Percentiles rank a stretch among this genome's conserved stretches.
Evolutionary conservation across 2,113 vertebrate species (phyloP).

Genomic region (Hucho hucho): DNA sequence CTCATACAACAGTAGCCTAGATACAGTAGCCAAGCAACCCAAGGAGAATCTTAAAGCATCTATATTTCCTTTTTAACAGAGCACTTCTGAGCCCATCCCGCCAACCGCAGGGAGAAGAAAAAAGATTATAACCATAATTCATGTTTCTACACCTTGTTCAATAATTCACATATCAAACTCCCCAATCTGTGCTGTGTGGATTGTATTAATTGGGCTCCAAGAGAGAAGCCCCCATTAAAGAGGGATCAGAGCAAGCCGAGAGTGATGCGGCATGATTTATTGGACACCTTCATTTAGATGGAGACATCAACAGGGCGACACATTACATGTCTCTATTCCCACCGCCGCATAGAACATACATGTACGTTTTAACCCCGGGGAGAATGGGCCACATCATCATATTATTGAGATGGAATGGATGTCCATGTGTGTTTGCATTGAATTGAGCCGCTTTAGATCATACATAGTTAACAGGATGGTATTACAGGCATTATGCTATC

Average conservation of each 20-base stretch:
- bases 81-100: slow-evolving; percentile 22
- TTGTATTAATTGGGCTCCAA: slow-evolving; percentile 64
- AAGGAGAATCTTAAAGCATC: not conserved
- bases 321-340: slow-evolving; percentile 41
- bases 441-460: too few species aligned
- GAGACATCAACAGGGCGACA: slow-evolving; percentile 36
- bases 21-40: not conserved
- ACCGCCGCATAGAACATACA: slow-evolving; percentile 10
- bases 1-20: not conserved
- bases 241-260: slow-evolving; percentile 45
- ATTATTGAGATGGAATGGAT: not conserved
- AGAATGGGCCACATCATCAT: not conserved
- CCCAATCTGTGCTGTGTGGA: slow-evolving; percentile 49
- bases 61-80: slow-evolving; percentile 26
- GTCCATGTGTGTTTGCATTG: not conserved
- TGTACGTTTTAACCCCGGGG: slow-evolving; percentile 9
- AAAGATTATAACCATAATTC: slow-evolving; percentile 55
- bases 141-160: slow-evolving; percentile 64
- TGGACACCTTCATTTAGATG: slow-evolving; percentile 46
- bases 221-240: slow-evolving; percentile 54
- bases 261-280: slow-evolving; percentile 63
- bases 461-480: too few species aligned
- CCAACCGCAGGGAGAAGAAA: slow-evolving; percentile 26
- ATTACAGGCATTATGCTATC: too few species aligned
- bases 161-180: slow-evolving; percentile 63